Evolutionary conservation across 2,888 invertebrate species (phyloP).

Genomic region (Ceramica pisi): DNA sequence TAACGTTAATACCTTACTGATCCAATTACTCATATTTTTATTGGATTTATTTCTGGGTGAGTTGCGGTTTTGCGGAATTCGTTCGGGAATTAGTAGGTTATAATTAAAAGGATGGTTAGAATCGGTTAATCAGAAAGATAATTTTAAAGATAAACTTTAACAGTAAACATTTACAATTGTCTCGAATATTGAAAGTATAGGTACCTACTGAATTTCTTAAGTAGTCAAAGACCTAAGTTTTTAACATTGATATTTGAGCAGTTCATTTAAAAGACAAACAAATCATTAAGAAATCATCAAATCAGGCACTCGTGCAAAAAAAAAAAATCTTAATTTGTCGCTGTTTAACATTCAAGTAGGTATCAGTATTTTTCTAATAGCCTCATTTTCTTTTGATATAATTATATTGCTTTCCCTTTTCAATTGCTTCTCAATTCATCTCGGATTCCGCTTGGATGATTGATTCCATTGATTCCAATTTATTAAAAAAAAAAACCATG

Average conservation of each 20-base stretch:
- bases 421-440: background rate
- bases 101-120: background rate
- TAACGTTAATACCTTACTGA: conserved; percentile 51
- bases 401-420: background rate
- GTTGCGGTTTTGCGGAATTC: background rate
- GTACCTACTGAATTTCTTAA: background rate
- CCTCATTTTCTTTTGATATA: conserved; percentile 4
- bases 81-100: background rate
- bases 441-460: background rate
- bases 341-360: conserved; percentile 7
- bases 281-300: background rate
- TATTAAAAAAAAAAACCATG: background rate
- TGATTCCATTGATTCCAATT: background rate
- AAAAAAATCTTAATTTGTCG: conserved; percentile 4
- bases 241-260: background rate
- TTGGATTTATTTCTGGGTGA: conserved; percentile 4
- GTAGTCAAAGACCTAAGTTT: background rate
- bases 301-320: background rate
- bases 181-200: background rate
- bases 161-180: background rate
- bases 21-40: conserved; percentile 50
- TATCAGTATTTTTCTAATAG: background rate
- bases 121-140: background rate
- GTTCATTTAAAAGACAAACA: background rate
- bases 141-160: too few species aligned